Evolutionary conservation across 2,113 vertebrate species (phyloP).

Genomic region (Micromys minutus): DNA sequence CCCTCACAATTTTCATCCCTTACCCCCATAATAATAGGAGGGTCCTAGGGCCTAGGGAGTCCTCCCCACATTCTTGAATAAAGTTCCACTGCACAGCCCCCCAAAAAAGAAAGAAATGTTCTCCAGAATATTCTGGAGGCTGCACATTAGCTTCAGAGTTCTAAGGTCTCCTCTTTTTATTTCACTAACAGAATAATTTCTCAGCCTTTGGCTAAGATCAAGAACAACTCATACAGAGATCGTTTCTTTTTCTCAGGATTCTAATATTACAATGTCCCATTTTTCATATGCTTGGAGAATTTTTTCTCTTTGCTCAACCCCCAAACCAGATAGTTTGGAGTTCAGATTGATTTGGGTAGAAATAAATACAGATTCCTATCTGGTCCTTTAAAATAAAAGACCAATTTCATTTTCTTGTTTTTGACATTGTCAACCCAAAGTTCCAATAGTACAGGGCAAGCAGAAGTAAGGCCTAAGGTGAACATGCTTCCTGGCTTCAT

Average conservation of each 20-base stretch:
- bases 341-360: slow-evolving; percentile 3
- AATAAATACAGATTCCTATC: not conserved
- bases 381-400: not conserved
- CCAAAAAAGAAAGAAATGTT: no score
- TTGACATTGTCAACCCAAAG: not conserved
- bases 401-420: not conserved
- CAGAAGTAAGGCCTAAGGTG: not conserved
- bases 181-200: not conserved
- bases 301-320: not conserved
- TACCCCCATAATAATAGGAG: no score
- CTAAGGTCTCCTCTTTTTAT: not conserved
- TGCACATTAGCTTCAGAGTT: not conserved
- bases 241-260: not conserved
- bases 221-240: not conserved
- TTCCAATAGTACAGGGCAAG: not conserved
- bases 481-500: not conserved
- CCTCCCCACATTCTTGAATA: no score
- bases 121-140: not conserved
- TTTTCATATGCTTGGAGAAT: not conserved
- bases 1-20: no score
- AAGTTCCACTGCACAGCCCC: no score
- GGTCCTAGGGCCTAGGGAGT: no score
- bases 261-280: not conserved
- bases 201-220: not conserved
- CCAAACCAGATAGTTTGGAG: slow-evolving; percentile 2